phyloP scores from a whole-genome alignment of 2,797 vertebrate genomes.

The Malacoctenus gilli region DNA sequence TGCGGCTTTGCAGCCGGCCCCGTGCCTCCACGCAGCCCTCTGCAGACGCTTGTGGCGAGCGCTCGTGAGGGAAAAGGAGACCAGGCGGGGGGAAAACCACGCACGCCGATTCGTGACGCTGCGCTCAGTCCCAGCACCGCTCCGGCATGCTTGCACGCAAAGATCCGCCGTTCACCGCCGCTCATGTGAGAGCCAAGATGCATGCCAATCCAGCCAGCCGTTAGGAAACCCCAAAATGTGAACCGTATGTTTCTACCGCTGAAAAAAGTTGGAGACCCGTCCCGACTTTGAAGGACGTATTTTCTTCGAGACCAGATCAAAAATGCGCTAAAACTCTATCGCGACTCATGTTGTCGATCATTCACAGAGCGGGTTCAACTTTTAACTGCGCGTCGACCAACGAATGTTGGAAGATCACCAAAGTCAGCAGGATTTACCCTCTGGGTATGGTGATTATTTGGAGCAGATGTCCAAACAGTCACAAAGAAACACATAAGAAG shows the following conservation, averaged over 20 bases:
- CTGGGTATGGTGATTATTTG: not conserved
- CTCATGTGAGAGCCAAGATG: not conserved
- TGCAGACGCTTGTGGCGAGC: not conserved
- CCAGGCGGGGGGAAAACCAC: not conserved
- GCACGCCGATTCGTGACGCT: not conserved
- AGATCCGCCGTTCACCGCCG: not conserved
- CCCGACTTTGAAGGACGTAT: no score
- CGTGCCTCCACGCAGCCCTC: slow-evolving; percentile 3
- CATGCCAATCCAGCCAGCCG: no score
- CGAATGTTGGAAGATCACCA: no score
- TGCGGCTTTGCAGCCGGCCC: not conserved
- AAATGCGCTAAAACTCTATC: no score
- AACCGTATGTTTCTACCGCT: not conserved
- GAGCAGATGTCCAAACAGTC: not conserved
- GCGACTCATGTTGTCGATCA: no score
- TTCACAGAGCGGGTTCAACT: no score
- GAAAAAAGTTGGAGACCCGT: no score
- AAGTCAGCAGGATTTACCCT: not conserved
- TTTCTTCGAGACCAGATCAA: no score
- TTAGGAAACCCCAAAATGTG: not conserved
- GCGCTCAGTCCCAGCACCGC: not conserved
- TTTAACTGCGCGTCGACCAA: no score
- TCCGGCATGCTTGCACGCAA: not conserved
- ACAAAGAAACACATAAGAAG: no score
- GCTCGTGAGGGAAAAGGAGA: slow-evolving; percentile 1